phyloP scores from a whole-genome alignment of 2,113 vertebrate species.

The Camelus dromedarius region DNA sequence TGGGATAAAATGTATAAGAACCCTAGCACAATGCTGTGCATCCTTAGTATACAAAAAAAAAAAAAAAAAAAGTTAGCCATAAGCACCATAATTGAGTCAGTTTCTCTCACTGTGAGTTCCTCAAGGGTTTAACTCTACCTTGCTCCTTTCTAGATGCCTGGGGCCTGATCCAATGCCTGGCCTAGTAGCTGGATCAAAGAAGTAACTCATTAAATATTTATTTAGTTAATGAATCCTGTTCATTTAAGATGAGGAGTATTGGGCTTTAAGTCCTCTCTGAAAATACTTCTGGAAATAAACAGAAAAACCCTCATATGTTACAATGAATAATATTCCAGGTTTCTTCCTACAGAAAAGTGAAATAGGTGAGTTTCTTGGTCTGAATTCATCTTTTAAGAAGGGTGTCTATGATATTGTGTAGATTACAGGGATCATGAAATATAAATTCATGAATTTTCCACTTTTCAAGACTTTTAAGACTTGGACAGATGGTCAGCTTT shows the following conservation, averaged over 20 bases:
- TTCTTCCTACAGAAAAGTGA: neutral
- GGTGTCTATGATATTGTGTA: neutral
- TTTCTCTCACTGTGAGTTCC: neutral
- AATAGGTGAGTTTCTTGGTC: neutral
- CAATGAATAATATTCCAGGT: neutral
- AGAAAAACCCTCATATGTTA: neutral
- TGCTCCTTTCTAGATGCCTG: neutral
- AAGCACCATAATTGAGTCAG: neutral
- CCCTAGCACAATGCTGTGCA: neutral
- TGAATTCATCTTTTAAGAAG: neutral
- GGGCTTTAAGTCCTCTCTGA: neutral
- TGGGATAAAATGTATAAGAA: neutral
- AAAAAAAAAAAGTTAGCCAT: neutral
- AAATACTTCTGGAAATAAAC: constrained; percentile 36
- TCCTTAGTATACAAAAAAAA: neutral
- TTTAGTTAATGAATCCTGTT: neutral
- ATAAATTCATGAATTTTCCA: neutral
- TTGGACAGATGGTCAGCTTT: neutral
- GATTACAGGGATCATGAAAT: neutral
- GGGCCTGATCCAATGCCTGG: neutral
- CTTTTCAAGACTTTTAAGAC: neutral
- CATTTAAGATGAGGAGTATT: constrained; percentile 9
- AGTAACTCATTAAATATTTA: constrained; percentile 17
- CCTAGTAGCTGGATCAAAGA: neutral
- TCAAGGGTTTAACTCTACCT: neutral